Evolutionary conservation across 2,888 invertebrate genomes (phyloP), one percentile per base, ranked within the genome.

Genomic region (Nasonovia ribisnigri): DNA sequence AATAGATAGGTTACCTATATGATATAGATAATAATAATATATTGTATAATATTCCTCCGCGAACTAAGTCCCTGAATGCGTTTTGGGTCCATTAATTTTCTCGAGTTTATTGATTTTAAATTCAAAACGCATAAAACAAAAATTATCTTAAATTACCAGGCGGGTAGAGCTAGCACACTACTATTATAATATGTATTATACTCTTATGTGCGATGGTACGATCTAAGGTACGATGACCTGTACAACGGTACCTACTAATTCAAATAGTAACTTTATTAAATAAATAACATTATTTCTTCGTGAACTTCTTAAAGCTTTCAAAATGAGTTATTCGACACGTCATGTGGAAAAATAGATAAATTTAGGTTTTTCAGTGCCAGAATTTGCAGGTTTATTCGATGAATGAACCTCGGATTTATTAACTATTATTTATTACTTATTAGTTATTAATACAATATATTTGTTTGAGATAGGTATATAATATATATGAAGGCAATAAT

Each of bases 31-130:
- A 77, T 77, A 77, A 67, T 36, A 67, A 77, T 89, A 90, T 46
- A 26, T 48, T 42, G 1, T 46, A 77, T 36, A 77, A 36, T 77
- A n/a, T 20, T 29, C 51, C 36, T 26, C 48, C 67, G 16, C n/a
- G 5, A 67, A 67, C 16, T 20, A 26, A 48, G 26, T 8, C 10
- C 11, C 36, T 42, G 84, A 86, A 91, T 57, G 57, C 46, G 57
- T 86, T 60, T 60, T 42, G 16, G 84, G 89, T 89, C 87, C 92
- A 92, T 92, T 92, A 89, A 89, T 92, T 77, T 89, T 43, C 54
- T n/a, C 51, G 54, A 43, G 57, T 84, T 57, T 88, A 88, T 88
- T 84, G 92, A 77, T 88, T 88, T 92, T 88, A 54, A 84, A 92
- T 92, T 88, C 43, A 54, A 89, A 84, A 88, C 57, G n/a, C 43